phyloP scores from a whole-genome alignment of 1,140 invertebrate species.

The Conus ventricosus region DNA sequence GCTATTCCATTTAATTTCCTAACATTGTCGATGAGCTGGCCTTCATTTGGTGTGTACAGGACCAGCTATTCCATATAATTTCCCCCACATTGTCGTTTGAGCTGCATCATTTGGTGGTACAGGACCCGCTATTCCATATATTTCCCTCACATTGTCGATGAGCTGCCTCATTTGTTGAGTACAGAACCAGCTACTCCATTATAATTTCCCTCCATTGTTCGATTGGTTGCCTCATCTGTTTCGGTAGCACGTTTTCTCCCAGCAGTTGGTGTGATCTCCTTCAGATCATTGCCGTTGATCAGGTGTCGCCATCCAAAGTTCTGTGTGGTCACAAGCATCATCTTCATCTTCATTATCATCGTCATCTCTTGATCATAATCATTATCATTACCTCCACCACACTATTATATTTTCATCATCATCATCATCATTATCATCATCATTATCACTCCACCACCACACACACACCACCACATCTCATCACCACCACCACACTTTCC shows the following conservation, averaged over 20 bases:
- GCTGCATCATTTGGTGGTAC: too few species aligned
- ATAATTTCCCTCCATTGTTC: too few species aligned
- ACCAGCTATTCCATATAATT: too few species aligned
- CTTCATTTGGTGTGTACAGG: too few species aligned
- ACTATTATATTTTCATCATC: not conserved
- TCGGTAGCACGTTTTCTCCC: conserved; percentile 63
- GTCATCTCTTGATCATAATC: not conserved
- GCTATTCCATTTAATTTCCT: too few species aligned
- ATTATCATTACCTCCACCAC: not conserved
- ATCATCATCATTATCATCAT: not conserved
- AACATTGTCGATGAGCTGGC: too few species aligned
- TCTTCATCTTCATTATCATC: not conserved
- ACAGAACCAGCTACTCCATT: too few species aligned
- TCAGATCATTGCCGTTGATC: conserved; percentile 75
- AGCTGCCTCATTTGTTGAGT: too few species aligned
- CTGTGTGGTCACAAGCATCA: conserved; percentile 69
- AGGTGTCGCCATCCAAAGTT: conserved; percentile 95
- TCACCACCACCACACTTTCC: not conserved
- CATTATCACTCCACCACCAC: not conserved
- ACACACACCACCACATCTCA: too few species aligned
- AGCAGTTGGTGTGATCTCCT: conserved; percentile 72
- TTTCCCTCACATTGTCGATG: too few species aligned
- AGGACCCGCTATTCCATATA: too few species aligned
- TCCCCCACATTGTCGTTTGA: too few species aligned
- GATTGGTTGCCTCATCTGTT: conserved; percentile 62